These are phyloP conservation scores for Hermetia illucens DNA, from an alignment of 1,140 invertebrate species.

Conservation along the genomic window DNA sequence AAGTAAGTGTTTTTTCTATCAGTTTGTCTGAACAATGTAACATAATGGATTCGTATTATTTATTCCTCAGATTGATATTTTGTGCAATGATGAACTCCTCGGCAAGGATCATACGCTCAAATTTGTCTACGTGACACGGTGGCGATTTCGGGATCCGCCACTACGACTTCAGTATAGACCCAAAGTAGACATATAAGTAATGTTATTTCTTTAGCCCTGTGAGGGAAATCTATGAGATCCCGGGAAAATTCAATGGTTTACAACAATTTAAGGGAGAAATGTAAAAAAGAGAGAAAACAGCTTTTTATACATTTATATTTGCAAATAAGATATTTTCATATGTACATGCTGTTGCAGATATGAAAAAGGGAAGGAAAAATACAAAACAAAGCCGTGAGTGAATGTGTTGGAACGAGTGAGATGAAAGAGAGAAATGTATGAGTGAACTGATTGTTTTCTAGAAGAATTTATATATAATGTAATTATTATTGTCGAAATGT, in stretches of 20 bases:
- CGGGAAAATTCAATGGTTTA: too few relatives aligned
- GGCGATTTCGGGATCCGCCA: slow-evolving; percentile 87
- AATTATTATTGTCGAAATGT: too few relatives aligned
- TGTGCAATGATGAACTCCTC: slow-evolving; percentile 95
- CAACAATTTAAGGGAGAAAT: neutral
- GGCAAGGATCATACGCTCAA: slow-evolving; percentile 98
- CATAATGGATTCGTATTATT: neutral
- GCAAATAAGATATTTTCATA: slow-evolving; percentile 1
- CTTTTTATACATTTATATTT: slow-evolving; percentile 1
- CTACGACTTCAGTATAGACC: slow-evolving; percentile 71
- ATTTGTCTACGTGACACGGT: slow-evolving; percentile 95
- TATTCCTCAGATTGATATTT: slow-evolving; percentile 83
- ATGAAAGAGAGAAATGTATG: neutral
- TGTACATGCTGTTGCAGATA: too few relatives aligned
- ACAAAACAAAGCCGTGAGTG: too few relatives aligned
- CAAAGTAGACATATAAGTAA: slow-evolving; percentile 37
- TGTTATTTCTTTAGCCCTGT: too few relatives aligned
- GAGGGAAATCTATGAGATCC: too few relatives aligned
- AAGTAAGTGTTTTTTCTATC: slow-evolving; percentile 54
- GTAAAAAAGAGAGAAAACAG: neutral
- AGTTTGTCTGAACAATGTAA: too few relatives aligned
- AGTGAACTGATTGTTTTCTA: neutral
- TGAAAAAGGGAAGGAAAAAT: too few relatives aligned
- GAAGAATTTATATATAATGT: neutral
- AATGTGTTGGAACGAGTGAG: neutral